These are phyloP conservation scores for Salpingus planirostris DNA, from an alignment of 2,888 invertebrate genomes.

Conservation along the genomic window DNA sequence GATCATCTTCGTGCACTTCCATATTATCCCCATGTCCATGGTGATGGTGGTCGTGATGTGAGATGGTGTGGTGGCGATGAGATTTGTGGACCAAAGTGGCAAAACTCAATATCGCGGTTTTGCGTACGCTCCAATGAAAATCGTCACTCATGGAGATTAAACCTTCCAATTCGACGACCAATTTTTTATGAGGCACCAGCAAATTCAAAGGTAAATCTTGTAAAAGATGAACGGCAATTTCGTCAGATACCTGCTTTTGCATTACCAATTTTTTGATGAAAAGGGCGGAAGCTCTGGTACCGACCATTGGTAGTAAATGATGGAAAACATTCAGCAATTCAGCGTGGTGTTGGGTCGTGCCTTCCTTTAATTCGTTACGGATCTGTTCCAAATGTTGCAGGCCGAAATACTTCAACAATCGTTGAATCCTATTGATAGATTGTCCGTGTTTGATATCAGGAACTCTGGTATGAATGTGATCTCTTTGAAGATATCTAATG, in stretches of 20 bases:
- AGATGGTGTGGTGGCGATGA: slow-evolving; percentile 10
- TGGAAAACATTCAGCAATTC: slow-evolving; percentile 32
- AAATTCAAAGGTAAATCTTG: slow-evolving; percentile 39
- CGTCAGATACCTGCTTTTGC: slow-evolving; percentile 29
- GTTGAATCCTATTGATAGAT: slow-evolving; percentile 32
- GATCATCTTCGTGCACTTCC: slow-evolving; percentile 1
- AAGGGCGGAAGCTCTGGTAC: slow-evolving; percentile 38
- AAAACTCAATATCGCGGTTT: slow-evolving; percentile 41
- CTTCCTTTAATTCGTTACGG: slow-evolving; percentile 14
- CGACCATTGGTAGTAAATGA: slow-evolving; percentile 42
- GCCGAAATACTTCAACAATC: slow-evolving; percentile 32
- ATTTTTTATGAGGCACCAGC: slow-evolving; percentile 34
- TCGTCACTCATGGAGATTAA: slow-evolving; percentile 26
- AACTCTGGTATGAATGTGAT: slow-evolving; percentile 28
- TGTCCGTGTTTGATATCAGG: slow-evolving; percentile 34
- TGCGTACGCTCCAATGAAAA: slow-evolving; percentile 26
- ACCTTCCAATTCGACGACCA: slow-evolving; percentile 35
- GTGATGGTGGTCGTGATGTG: background rate
- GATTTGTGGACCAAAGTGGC: slow-evolving; percentile 39
- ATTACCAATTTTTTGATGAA: slow-evolving; percentile 38
- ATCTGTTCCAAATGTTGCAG: slow-evolving; percentile 29
- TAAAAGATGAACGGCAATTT: slow-evolving; percentile 33
- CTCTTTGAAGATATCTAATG: slow-evolving; percentile 32
- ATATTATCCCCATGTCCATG: background rate
- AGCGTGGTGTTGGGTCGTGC: slow-evolving; percentile 7